Conservation (phyloP, 2,888 invertebrate species). For the Noctua comes region DNA sequence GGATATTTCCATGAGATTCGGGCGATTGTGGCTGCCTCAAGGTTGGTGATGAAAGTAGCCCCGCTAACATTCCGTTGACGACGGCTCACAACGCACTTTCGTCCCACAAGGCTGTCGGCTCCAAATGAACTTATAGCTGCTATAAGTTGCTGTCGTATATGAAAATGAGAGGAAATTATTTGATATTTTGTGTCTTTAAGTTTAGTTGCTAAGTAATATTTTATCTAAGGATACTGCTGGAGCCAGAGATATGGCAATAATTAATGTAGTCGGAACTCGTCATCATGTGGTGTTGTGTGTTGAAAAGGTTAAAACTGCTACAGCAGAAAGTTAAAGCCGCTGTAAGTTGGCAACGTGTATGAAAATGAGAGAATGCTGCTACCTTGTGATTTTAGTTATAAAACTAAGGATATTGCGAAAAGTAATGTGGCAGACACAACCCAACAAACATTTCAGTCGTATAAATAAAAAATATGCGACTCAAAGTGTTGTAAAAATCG, state of each 20-base stretch:
- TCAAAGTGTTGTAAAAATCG: too few species aligned
- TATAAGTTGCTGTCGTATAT: slow-evolving; percentile 45
- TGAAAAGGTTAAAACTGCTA: neutral
- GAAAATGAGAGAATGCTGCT: slow-evolving; percentile 46
- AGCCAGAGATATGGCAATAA: neutral
- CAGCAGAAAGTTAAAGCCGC: slow-evolving; percentile 26
- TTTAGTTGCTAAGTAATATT: neutral
- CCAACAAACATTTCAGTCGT: too few species aligned
- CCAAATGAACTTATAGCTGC: slow-evolving; percentile 59
- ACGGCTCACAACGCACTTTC: slow-evolving; percentile 79
- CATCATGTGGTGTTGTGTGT: neutral
- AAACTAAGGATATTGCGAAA: neutral
- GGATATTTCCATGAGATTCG: slow-evolving; percentile 75
- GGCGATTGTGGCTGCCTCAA: slow-evolving; percentile 73
- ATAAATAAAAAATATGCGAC: too few species aligned
- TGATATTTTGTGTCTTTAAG: slow-evolving; percentile 4
- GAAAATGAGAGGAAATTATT: slow-evolving; percentile 58
- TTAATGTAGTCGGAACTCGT: neutral
- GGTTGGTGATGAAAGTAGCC: slow-evolving; percentile 80
- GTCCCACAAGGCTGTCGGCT: slow-evolving; percentile 81
- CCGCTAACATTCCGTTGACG: slow-evolving; percentile 80
- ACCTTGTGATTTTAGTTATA: neutral
- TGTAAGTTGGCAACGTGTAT: slow-evolving; percentile 33
- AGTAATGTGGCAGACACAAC: neutral
- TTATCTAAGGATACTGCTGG: neutral